Conservation (phyloP, 2,888 invertebrate species). For the Apamea sordens region DNA sequence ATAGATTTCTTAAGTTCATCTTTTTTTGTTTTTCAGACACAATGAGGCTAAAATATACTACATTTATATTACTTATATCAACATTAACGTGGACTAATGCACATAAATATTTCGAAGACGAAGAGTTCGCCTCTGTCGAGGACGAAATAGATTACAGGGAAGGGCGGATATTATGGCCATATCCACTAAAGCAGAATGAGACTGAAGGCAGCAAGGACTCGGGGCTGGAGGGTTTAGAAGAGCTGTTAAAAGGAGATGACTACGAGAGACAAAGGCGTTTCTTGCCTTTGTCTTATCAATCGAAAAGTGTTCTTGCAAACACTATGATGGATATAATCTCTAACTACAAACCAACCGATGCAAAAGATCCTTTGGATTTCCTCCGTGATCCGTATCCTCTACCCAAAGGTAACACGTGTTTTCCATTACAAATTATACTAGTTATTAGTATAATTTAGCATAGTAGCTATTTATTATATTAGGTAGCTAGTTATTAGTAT, state of each 20-base stretch:
- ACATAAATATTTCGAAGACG: slow-evolving; percentile 68
- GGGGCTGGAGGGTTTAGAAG: slow-evolving; percentile 50
- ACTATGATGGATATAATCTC: slow-evolving; percentile 81
- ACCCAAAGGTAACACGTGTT: slow-evolving; percentile 80
- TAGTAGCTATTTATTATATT: no score
- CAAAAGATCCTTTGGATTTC: slow-evolving; percentile 84
- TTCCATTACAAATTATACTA: not conserved
- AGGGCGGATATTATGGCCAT: slow-evolving; percentile 80
- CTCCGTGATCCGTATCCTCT: slow-evolving; percentile 84
- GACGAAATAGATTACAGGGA: slow-evolving; percentile 70
- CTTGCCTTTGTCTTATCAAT: slow-evolving; percentile 73
- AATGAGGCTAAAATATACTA: slow-evolving; percentile 73
- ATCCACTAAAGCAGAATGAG: slow-evolving; percentile 72
- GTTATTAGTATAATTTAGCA: no score
- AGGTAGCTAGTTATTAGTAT: no score
- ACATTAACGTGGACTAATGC: slow-evolving; percentile 64
- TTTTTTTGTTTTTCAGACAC: slow-evolving; percentile 65
- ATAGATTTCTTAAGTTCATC: not conserved
- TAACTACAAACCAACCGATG: slow-evolving; percentile 76
- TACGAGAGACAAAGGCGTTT: slow-evolving; percentile 72
- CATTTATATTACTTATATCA: slow-evolving; percentile 62
- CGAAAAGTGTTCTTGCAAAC: slow-evolving; percentile 83
- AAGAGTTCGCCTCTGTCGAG: slow-evolving; percentile 74
- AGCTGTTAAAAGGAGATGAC: slow-evolving; percentile 36
- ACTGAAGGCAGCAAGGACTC: slow-evolving; percentile 53